These are phyloP conservation scores for Phymanthus crucifer DNA, from an alignment of 92 coral and sea anemone genomes.

Conservation along the genomic window DNA sequence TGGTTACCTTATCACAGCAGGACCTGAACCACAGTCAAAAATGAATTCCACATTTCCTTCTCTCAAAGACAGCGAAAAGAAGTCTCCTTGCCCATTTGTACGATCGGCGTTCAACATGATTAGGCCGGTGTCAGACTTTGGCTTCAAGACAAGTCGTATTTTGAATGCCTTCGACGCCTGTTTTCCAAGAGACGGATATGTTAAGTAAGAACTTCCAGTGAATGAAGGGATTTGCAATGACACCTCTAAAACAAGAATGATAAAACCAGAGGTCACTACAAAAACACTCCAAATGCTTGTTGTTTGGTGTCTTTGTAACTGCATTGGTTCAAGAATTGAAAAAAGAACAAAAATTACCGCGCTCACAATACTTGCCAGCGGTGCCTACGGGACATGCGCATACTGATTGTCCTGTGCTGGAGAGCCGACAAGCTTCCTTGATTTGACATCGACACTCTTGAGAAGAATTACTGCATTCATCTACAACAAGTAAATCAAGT, in stretches of 20 bases:
- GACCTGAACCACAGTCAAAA: slow-evolving; percentile 63
- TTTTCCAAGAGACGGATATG: slow-evolving; percentile 55
- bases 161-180: slow-evolving; percentile 33
- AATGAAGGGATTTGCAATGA: slow-evolving; percentile 42
- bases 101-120: slow-evolving; percentile 45
- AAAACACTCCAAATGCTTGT: neutral
- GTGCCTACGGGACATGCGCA: slow-evolving; percentile 50
- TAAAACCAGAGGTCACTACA: neutral
- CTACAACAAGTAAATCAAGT: slow-evolving; percentile 9
- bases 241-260: slow-evolving; percentile 7
- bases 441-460: slow-evolving; percentile 23
- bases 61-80: slow-evolving; percentile 46
- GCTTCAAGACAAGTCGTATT: slow-evolving; percentile 37
- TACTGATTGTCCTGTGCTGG: slow-evolving; percentile 16
- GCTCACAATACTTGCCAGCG: slow-evolving; percentile 41
- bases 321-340: neutral
- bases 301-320: too few species aligned
- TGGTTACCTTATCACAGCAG: slow-evolving; percentile 51
- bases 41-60: slow-evolving; percentile 54
- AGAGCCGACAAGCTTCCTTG: slow-evolving; percentile 22
- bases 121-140: slow-evolving; percentile 37
- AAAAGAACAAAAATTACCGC: slow-evolving; percentile 8
- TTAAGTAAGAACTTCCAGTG: slow-evolving; percentile 32
- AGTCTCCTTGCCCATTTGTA: slow-evolving; percentile 44
- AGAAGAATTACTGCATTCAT: slow-evolving; percentile 19